phyloP scores from a whole-genome alignment of 1,140 invertebrate species.

The Tetramorium simillimum region DNA sequence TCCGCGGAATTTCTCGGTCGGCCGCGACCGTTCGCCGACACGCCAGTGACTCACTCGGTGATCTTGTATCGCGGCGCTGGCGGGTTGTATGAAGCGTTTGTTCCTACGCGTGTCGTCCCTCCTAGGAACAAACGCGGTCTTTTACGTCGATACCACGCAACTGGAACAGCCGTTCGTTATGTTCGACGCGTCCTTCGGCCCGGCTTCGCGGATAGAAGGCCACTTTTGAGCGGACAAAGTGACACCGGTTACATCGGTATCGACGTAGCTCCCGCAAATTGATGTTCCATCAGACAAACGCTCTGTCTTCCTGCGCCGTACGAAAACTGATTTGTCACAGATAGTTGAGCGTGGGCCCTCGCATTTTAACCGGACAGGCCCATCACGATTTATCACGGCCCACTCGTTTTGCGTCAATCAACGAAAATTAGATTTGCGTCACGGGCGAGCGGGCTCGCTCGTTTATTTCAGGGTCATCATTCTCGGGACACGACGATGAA shows the following conservation, averaged over 20 bases:
- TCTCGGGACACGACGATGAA: background rate
- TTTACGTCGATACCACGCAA: constrained; percentile 27
- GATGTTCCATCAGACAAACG: background rate
- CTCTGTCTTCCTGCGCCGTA: background rate
- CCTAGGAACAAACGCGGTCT: constrained; percentile 4
- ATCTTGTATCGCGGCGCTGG: background rate
- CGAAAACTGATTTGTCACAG: constrained; percentile 28
- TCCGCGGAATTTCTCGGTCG: constrained; percentile 21
- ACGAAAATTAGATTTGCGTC: constrained; percentile 68
- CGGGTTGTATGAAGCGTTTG: background rate
- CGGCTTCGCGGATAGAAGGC: background rate
- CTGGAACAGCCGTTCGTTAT: constrained; percentile 39
- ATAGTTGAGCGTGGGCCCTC: background rate
- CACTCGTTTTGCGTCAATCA: constrained; percentile 60
- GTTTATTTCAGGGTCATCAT: constrained; percentile 31
- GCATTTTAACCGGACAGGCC: constrained; percentile 7
- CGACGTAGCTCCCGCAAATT: background rate
- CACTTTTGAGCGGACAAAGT: background rate
- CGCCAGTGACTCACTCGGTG: constrained; percentile 14
- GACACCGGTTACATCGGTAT: background rate
- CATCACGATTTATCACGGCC: constrained; percentile 59
- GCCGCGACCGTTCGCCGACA: background rate
- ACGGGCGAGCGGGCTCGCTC: background rate
- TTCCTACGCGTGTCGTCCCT: background rate
- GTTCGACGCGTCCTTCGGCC: constrained; percentile 6